Conservation (phyloP, 2,888 invertebrate species). For the Drosophila austrosaltans region DNA sequence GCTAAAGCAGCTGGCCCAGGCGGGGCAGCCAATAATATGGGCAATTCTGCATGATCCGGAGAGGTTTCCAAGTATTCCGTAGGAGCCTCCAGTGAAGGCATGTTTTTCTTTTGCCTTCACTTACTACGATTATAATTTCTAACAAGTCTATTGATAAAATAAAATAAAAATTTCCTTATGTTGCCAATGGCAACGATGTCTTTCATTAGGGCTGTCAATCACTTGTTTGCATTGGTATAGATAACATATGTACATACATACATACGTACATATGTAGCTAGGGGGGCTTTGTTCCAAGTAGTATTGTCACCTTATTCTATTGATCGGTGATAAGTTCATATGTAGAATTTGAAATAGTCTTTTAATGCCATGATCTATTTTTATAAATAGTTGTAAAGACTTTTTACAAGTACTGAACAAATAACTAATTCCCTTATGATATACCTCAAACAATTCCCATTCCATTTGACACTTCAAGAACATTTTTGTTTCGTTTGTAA, state of each 20-base stretch:
- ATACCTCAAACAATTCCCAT: conserved; percentile 3
- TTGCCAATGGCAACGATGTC: conserved; percentile 3
- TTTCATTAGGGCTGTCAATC: background rate
- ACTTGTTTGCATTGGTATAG: too few relatives aligned
- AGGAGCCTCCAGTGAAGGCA: conserved; percentile 81
- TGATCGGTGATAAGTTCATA: background rate
- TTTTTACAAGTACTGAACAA: too few relatives aligned
- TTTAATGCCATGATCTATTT: too few relatives aligned
- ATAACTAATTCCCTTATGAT: conserved; percentile 2
- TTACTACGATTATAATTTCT: conserved; percentile 25
- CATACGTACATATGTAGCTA: too few relatives aligned
- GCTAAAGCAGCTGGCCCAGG: conserved; percentile 57
- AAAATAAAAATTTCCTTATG: background rate
- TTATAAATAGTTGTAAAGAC: too few relatives aligned
- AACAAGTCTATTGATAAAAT: conserved; percentile 56
- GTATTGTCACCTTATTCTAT: background rate
- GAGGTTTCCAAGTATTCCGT: conserved; percentile 75
- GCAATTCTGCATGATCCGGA: conserved; percentile 75
- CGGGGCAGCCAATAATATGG: conserved; percentile 48
- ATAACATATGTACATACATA: too few relatives aligned
- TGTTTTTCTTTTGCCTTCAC: background rate
- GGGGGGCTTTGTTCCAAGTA: background rate
- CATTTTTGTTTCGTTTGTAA: conserved; percentile 3
- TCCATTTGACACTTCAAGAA: conserved; percentile 13
- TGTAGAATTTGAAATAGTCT: background rate